Evolutionary conservation across 2,113 vertebrate species (phyloP).

Genomic region (Tautogolabrus adspersus): DNA sequence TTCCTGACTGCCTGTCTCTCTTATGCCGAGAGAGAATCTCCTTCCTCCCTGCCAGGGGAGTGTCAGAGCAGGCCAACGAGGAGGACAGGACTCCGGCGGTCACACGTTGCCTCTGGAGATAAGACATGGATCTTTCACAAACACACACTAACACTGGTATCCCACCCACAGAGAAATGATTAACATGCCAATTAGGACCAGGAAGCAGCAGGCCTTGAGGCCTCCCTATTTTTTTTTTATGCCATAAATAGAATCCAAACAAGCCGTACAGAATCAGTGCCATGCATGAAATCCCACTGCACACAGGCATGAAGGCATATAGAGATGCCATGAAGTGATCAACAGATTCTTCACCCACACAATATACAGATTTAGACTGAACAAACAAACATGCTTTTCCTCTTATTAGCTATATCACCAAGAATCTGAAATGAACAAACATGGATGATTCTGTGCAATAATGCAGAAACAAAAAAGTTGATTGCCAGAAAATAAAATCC

Average conservation of each 20-base stretch:
- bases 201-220: constrained; percentile 55
- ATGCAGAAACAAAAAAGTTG: background rate
- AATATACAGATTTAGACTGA: constrained; percentile 24
- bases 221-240: constrained; percentile 7
- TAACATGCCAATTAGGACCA: constrained; percentile 76
- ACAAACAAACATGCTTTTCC: constrained; percentile 34
- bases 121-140: constrained; percentile 49
- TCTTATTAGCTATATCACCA: background rate
- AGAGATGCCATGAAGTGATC: constrained; percentile 44
- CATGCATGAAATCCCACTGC: constrained; percentile 50
- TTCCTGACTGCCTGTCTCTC: constrained; percentile 29
- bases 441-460: background rate
- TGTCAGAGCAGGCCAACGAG: constrained; percentile 33
- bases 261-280: background rate
- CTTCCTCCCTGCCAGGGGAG: constrained; percentile 24
- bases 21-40: constrained; percentile 22
- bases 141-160: constrained; percentile 50
- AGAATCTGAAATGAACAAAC: constrained; percentile 1
- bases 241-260: constrained; percentile 52
- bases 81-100: constrained; percentile 60
- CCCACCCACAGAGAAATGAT: constrained; percentile 68
- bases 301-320: constrained; percentile 55
- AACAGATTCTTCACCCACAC: constrained; percentile 51
- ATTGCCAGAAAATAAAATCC: background rate
- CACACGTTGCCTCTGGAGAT: constrained; percentile 65